Conservation (phyloP, 2,113 vertebrate species). For the Osmerus mordax region DNA sequence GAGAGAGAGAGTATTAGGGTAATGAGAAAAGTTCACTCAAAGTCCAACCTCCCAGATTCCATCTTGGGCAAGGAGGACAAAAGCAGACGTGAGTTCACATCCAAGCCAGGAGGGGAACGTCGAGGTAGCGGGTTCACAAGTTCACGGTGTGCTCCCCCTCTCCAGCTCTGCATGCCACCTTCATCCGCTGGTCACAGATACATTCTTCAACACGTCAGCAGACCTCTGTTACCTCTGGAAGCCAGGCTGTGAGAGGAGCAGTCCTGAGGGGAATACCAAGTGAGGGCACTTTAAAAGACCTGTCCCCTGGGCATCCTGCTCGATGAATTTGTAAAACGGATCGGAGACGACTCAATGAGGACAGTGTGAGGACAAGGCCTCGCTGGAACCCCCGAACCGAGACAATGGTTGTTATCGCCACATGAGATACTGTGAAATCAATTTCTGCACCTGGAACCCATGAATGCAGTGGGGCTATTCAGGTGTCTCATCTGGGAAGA, state of each 20-base stretch:
- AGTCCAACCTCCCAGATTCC: conserved; percentile 72
- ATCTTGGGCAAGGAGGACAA: conserved; percentile 62
- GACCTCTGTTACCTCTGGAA: conserved; percentile 55
- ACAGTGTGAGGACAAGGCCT: conserved; percentile 41
- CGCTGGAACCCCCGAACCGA: conserved; percentile 47
- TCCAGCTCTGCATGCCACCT: conserved; percentile 64
- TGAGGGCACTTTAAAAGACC: conserved; percentile 45
- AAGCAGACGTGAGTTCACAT: conserved; percentile 60
- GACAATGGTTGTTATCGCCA: conserved; percentile 55
- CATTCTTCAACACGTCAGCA: conserved; percentile 51
- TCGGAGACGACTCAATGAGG: conserved; percentile 36
- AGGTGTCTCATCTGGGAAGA: conserved; percentile 41
- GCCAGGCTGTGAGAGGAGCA: conserved; percentile 50
- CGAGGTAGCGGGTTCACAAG: conserved; percentile 75
- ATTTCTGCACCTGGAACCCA: conserved; percentile 62
- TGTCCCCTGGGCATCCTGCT: conserved; percentile 46
- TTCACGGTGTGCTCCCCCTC: conserved; percentile 62
- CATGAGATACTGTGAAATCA: conserved; percentile 67
- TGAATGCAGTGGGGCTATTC: conserved; percentile 37
- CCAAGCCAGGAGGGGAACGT: conserved; percentile 58
- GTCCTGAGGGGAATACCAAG: conserved; percentile 63
- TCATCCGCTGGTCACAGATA: conserved; percentile 63
- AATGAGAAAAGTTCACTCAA: conserved; percentile 77
- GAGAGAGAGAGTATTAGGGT: conserved; percentile 50
- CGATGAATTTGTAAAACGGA: conserved; percentile 56